Evolutionary conservation across 2,113 vertebrate species (phyloP).

Genomic region (Sporophila hypoxantha): DNA sequence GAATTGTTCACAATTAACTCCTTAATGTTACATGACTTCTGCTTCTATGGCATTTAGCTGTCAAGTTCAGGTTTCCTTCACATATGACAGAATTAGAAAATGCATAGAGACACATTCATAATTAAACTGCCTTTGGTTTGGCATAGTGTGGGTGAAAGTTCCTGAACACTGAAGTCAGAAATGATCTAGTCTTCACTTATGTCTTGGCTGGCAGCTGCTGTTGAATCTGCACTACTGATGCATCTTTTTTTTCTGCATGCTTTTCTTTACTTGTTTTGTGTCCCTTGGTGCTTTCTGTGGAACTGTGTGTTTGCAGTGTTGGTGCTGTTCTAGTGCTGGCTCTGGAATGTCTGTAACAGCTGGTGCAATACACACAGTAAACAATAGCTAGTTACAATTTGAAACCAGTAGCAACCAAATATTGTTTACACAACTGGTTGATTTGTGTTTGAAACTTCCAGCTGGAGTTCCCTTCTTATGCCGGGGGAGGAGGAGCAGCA

Average conservation of each 20-base stretch:
- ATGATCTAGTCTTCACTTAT: not conserved
- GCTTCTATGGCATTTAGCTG: not conserved
- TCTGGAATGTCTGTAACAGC: not conserved
- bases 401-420: constrained; percentile 18
- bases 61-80: not conserved
- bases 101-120: not conserved
- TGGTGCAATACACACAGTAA: not conserved
- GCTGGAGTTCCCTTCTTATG: not conserved
- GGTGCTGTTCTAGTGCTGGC: not conserved
- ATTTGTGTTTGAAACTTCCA: not conserved
- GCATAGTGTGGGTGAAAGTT: not conserved
- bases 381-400: not conserved
- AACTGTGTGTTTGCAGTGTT: not conserved
- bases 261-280: not conserved
- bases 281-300: not conserved
- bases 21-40: not conserved
- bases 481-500: not conserved
- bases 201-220: not conserved
- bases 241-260: not conserved
- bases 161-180: not conserved
- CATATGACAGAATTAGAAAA: not conserved
- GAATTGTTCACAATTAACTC: not conserved
- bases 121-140: not conserved
- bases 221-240: not conserved
- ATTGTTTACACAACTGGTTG: not conserved